Evolutionary conservation across 2,888 invertebrate species (phyloP), one percentile per base, ranked within the genome.

Genomic region (Linnaemya vulpina): DNA sequence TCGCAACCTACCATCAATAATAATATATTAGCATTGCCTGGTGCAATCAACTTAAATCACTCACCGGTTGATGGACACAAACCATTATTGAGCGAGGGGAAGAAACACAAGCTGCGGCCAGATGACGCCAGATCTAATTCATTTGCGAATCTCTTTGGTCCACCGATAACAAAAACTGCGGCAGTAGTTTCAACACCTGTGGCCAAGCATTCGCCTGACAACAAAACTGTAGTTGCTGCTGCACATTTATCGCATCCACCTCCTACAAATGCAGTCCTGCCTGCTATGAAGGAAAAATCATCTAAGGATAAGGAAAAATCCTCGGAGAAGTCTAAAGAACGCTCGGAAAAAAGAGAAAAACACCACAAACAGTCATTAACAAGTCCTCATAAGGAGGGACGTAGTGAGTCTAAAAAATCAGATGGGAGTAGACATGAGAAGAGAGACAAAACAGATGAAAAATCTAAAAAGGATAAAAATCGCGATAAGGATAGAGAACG

Each of bases 61-160:
- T 58, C 53, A 30, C 67, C 46, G 20, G 74, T 25, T n/a, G 75
- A 68, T 10, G 51, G n/a, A 10, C 63, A 79, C 25, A 68, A 80
- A 15, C 20, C 4, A 43, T n/a, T 67, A 49, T n/a, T 62, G 17
- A 70, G n/a, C 70, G 87, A 55, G 38, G 30, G 70, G 74, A 95
- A 95, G 87, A 95, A 95, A 91, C 94, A 94, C 87, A 95, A 95
- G 91, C 90, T 93, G 51, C 94, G 94, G 87, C 86, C 84, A 92
- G 94, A 94, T 88, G 91, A 94, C 63, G 93, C 93, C 58, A 95
- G 94, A 90, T 93, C 93, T 9, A 93, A 94, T 89, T 94, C 95
- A 85, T 97, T 97, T 92, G 95, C 95, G 67, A 96, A 95, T 88
- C 93, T 98, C 58, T 98, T 98, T 93, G 97, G 97, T 0, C 94